Evolutionary conservation across 2,888 invertebrate genomes (phyloP).

Genomic region (Dusona sp.): DNA sequence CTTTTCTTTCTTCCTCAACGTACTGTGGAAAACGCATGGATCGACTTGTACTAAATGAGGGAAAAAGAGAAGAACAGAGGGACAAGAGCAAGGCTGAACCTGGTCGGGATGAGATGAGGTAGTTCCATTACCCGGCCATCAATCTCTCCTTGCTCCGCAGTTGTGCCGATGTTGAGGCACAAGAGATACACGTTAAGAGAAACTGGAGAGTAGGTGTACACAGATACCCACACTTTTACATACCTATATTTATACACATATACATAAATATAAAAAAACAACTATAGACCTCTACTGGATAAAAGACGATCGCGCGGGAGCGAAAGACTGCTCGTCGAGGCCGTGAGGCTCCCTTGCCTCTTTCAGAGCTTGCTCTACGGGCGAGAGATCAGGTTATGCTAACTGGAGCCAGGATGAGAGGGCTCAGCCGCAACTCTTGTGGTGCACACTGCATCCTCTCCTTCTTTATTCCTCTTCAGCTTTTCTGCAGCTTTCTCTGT

Average conservation of each 20-base stretch:
- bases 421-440: conserved; percentile 58
- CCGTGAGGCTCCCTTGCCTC: conserved; percentile 72
- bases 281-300: conserved; percentile 28
- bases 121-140: conserved; percentile 78
- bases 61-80: conserved; percentile 50
- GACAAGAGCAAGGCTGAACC: conserved; percentile 54
- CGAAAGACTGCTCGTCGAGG: conserved; percentile 67
- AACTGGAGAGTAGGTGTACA: conserved; percentile 37
- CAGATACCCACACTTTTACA: conserved; percentile 15
- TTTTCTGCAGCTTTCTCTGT: background rate
- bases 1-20: conserved; percentile 40
- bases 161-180: conserved; percentile 49
- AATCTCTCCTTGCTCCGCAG: conserved; percentile 71
- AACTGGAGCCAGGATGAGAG: conserved; percentile 77
- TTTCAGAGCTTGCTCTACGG: conserved; percentile 42
- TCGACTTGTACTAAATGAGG: conserved; percentile 33
- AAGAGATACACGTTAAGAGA: conserved; percentile 44
- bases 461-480: conserved; percentile 13
- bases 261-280: conserved; percentile 18
- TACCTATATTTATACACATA: background rate
- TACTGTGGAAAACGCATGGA: conserved; percentile 40
- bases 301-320: conserved; percentile 58
- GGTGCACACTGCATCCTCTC: conserved; percentile 43
- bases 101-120: conserved; percentile 62
- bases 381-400: conserved; percentile 82